Conservation (phyloP, 2,888 invertebrate species). For the Kryphioiulus occultus region DNA sequence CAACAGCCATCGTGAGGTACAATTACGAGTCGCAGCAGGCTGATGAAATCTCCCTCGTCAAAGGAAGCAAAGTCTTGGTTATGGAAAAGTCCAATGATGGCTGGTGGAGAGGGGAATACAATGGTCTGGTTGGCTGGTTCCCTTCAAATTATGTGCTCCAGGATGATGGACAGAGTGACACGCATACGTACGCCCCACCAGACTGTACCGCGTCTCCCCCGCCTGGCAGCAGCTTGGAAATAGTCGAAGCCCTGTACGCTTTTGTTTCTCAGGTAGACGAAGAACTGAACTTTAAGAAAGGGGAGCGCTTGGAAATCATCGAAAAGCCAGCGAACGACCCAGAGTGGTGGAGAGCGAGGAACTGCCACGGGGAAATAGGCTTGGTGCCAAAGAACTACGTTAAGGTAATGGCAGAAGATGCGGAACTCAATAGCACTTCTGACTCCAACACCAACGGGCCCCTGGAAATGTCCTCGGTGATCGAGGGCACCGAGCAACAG, state of each 20-base stretch:
- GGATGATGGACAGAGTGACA: conserved; percentile 71
- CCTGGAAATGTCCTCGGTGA: conserved; percentile 57
- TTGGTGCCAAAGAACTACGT: conserved; percentile 95
- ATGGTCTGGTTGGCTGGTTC: conserved; percentile 82
- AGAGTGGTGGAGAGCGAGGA: conserved; percentile 97
- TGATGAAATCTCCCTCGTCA: conserved; percentile 92
- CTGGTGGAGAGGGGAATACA: conserved; percentile 96
- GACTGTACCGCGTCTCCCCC: conserved; percentile 73
- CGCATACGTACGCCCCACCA: conserved; percentile 93
- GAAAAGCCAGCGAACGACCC: conserved; percentile 97
- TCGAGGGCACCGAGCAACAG: conserved; percentile 57
- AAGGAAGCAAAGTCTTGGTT: conserved; percentile 93
- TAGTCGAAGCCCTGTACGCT: conserved; percentile 93
- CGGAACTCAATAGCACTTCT: conserved; percentile 46
- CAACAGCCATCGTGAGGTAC: conserved; percentile 91
- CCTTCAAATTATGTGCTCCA: conserved; percentile 92
- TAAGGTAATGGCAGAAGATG: conserved; percentile 67
- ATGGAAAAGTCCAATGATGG: conserved; percentile 98
- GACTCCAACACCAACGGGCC: conserved; percentile 52
- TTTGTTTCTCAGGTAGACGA: conserved; percentile 92
- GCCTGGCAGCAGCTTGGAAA: conserved; percentile 70
- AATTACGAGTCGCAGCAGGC: conserved; percentile 83
- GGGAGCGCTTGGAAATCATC: conserved; percentile 93
- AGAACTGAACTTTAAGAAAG: conserved; percentile 95
- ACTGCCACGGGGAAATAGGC: conserved; percentile 89